Evolutionary conservation across 2,888 invertebrate species (phyloP).

Genomic region (Chrysolina americana): DNA sequence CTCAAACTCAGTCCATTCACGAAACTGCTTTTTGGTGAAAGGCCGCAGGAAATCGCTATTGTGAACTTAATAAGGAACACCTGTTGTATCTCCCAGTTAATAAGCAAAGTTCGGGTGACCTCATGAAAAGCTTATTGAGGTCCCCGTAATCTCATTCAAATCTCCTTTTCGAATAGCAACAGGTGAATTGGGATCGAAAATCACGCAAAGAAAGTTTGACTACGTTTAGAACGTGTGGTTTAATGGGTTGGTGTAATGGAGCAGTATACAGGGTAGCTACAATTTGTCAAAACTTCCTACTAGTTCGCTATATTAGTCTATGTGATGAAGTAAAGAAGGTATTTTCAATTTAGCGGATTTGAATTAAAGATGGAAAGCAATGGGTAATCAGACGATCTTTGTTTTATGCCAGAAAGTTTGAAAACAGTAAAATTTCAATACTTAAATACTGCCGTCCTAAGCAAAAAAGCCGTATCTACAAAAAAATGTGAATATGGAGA

Average conservation of each 20-base stretch:
- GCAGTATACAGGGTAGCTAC: background rate
- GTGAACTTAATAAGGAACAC: conserved; percentile 26
- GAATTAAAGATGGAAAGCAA: too few relatives aligned
- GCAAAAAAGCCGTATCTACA: too few relatives aligned
- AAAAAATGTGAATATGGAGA: too few relatives aligned
- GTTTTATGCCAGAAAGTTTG: too few relatives aligned
- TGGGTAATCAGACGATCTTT: too few relatives aligned
- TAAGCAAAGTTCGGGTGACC: conserved; percentile 28
- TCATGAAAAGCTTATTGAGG: conserved; percentile 25
- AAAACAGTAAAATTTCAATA: too few relatives aligned
- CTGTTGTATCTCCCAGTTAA: conserved; percentile 30
- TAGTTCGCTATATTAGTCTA: too few relatives aligned
- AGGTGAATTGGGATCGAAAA: conserved; percentile 17
- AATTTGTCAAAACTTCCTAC: background rate
- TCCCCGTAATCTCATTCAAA: conserved; percentile 16
- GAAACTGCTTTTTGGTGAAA: background rate
- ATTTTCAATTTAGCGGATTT: too few relatives aligned
- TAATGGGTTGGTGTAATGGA: background rate
- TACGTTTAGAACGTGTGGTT: background rate
- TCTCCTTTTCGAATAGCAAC: conserved; percentile 25
- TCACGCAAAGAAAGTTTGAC: conserved; percentile 2
- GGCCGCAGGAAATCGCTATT: conserved; percentile 1
- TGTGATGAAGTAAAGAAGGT: too few relatives aligned
- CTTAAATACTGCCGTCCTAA: too few relatives aligned
- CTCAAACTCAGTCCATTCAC: conserved; percentile 4